Evolutionary conservation across 2,113 vertebrate species (phyloP), one percentile per base, ranked within the genome.

Genomic region (Salvelinus alpinus): DNA sequence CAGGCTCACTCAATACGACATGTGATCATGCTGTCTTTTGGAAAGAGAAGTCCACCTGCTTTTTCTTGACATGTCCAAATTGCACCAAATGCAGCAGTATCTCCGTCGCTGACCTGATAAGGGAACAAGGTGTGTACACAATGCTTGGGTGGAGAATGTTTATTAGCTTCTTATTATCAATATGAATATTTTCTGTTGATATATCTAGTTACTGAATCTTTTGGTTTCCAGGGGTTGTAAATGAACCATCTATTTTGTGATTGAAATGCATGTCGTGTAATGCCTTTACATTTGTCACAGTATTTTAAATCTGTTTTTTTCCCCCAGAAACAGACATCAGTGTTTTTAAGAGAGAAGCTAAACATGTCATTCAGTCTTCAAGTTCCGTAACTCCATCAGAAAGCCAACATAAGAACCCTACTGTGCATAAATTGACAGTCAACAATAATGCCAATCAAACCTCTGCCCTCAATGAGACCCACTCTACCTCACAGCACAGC

Each of bases 41-140:
- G 22, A 29, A n/a, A 24, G 2, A 27, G 3, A 27, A 57, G 5
- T 62, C 48, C 44, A 1, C 1, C 11, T 85, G 83, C 54, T 48
- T 64, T 38, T 29, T 82, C 29, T 66, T 86, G 12, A 59, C n/a
- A 22, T 88, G 85, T 6, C 3, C 8, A 0, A 54, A n/a, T 25
- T 0, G 24, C 3, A 7, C 9, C 0, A 24, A 34, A 29, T 88
- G 83, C 71, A 14, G 71, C 1, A 38, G 24, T 38, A 0, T 57
- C 48, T 64, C 68, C 0, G 24, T 48, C 4, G 2, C 25, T 3
- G 22, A 48, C 3, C 34, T 79, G 27, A 12, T 73, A 4, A 3
- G 1, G 7, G 2, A 76, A 0, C 48, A 9, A 22, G 29, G 77
- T 85, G 71, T 57, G 48, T 34, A 4, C 27, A 69, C 38, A 38